Base-by-base conservation (phyloP, 2,888 invertebrate genomes). In the Sabellastarte sp. region DNA sequence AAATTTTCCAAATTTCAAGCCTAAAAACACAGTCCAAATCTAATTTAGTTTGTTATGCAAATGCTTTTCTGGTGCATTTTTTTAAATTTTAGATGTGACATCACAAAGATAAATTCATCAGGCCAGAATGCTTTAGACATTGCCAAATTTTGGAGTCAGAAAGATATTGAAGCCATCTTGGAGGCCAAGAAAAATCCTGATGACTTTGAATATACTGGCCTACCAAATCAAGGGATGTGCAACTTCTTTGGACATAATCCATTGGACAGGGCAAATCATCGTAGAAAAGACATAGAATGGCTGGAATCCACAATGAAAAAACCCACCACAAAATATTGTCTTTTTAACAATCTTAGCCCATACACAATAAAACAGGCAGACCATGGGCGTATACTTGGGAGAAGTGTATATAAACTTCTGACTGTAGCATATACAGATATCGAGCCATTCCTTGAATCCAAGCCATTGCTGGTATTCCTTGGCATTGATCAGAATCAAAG, bases 61-160 rank as follows among this genome's bases (percentile, higher is more conserved):
- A n/a, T n/a, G n/a, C n/a, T n/a, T n/a, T n/a, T n/a, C n/a, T n/a
- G n/a, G n/a, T n/a, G n/a, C n/a, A n/a, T n/a, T n/a, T n/a, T n/a
- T n/a, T n/a, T 41, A 20, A 41, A 5, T 65, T 63, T 53, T 69
- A 81, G 82, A 50, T 77, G 77, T 73, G 77, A 79, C 67, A 69
- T 70, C 1, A 72, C 73, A 59, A 41, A 74, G 3, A 70, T 79
- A 20, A 83, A 80, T 67, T 68, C 74, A 15, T 73, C 77, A n/a
- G 83, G 82, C n/a, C 82, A 82, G 62, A 80, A 79, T 20, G 82
- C 83, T 0, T 63, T 73, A 33, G 81, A 81, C 53, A 80, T 83
- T 28, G 81, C 82, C 20, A 66, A 74, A 26, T 80, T 83, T 68
- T 82, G 82, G 81, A 79, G 79, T 61, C 79, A 81, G 63, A 55